Evolutionary conservation across 2,888 invertebrate genomes (phyloP), one percentile per base, ranked within the genome.

Genomic region (Zelleria hepariella): DNA sequence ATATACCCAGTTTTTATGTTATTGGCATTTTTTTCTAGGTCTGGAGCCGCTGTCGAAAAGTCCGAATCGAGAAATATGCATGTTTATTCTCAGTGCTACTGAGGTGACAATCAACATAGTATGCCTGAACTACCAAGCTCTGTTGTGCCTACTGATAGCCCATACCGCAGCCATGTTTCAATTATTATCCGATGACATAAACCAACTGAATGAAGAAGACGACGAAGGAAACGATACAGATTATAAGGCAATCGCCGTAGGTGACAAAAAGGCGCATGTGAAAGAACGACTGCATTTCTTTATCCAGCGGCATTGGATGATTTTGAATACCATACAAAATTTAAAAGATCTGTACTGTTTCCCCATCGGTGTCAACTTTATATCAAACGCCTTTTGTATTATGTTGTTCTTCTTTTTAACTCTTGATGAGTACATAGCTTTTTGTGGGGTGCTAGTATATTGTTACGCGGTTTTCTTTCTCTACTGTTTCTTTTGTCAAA

Each of bases 111-210:
- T 82, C 51, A 70, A 72, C 62, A 61, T 53, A 10, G 47, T 25
- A 2, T 75, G 70, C 0, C 67, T 86, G 0, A 78, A 78, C 63
- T 87, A 77, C 59, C 86, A 86, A 67, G 72, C 72, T 0, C 64
- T 82, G 1, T 65, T 86, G 1, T 57, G 84, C 1, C 71, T 85
- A 20, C 65, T 85, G 2, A 78, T 86, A 60, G 74, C 74, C 0
- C 83, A 86, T 60, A 84, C 84, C 2, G 65, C 83, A 2, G 65
- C 67, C 0, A 80, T 84, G 76, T 86, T 78, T 54, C 67, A 73
- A 32, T 65, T 86, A 61, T 65, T 87, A 8, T 66, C 82, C 0
- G 66, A 74, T 1, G 86, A 86, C 61, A 72, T 84, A 61, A 64
- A 72, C 63, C 61, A 64, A 0, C 68, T 83, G 0, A 68, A 75